Evolutionary conservation across 2,888 invertebrate species (phyloP).

Genomic region (Lapara coniferarum): DNA sequence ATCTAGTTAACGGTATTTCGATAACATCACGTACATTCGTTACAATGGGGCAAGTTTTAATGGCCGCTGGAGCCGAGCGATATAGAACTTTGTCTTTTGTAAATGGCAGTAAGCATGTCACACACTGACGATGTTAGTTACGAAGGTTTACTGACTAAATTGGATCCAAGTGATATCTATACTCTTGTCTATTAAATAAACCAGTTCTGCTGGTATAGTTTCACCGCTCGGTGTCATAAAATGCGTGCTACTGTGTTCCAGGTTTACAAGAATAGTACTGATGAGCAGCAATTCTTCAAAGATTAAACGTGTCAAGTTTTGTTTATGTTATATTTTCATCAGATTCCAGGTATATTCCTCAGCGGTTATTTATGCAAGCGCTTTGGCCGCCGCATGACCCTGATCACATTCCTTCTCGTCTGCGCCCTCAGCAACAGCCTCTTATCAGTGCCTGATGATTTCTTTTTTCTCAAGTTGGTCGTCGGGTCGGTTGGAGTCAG

Average conservation of each 20-base stretch:
- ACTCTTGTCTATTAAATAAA: no score
- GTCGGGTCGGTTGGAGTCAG: slow-evolving; percentile 48
- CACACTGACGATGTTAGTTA: no score
- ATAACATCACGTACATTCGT: slow-evolving; percentile 19
- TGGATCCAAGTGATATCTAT: no score
- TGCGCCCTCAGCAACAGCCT: slow-evolving; percentile 72
- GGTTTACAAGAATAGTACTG: no score
- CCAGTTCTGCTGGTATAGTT: not conserved
- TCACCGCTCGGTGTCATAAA: no score
- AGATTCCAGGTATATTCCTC: slow-evolving; percentile 76
- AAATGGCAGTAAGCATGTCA: not conserved
- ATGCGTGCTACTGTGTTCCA: no score
- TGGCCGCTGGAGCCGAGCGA: not conserved
- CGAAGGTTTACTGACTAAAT: no score
- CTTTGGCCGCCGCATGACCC: slow-evolving; percentile 84
- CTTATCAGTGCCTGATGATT: slow-evolving; percentile 46
- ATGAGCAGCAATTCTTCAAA: no score
- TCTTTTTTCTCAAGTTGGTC: slow-evolving; percentile 46
- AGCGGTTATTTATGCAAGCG: slow-evolving; percentile 81
- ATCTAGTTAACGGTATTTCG: slow-evolving; percentile 1
- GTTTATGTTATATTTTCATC: slow-evolving; percentile 49
- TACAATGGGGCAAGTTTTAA: slow-evolving; percentile 18
- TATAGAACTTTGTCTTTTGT: slow-evolving; percentile 6
- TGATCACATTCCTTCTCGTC: slow-evolving; percentile 82
- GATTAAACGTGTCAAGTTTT: no score